A percentile compares a stretch with the other conserved stretches of the same genome.
Conservation (phyloP, 2,797 vertebrate species). For the Malacoraja senta region DNA sequence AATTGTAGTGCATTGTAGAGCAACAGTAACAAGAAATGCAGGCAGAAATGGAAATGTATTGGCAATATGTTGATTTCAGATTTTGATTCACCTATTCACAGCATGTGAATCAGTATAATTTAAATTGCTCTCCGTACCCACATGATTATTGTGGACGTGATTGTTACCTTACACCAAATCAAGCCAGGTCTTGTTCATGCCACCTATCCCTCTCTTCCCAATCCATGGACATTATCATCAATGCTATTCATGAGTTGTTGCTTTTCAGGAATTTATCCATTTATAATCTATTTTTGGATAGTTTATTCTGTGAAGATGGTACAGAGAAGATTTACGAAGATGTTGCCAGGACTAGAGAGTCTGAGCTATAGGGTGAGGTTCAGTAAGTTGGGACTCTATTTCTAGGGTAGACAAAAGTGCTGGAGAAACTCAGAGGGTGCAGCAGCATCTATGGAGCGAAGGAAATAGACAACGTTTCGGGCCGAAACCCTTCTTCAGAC, state of each 20-base stretch:
- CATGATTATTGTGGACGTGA: background rate
- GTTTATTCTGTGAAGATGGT: background rate
- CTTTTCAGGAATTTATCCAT: background rate
- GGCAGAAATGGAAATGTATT: background rate
- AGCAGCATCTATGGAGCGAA: too few species aligned
- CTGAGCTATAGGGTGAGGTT: too few species aligned
- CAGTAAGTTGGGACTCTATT: too few species aligned
- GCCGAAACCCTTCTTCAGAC: too few species aligned
- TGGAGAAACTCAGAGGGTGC: too few species aligned
- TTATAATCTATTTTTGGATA: background rate
- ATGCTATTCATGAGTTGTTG: background rate
- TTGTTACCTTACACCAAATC: background rate
- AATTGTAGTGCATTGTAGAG: background rate
- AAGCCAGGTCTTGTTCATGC: background rate
- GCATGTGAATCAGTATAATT: background rate
- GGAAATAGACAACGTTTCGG: too few species aligned
- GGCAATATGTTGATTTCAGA: background rate
- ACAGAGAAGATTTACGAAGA: too few species aligned
- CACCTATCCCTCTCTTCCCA: background rate
- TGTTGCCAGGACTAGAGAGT: too few species aligned
- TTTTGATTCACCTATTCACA: background rate
- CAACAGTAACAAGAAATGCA: background rate
- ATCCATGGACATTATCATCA: background rate
- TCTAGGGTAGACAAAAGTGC: too few species aligned
- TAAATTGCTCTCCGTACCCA: background rate